phyloP scores from a whole-genome alignment of 2,797 vertebrate species.

The Sternotherus odoratus region DNA sequence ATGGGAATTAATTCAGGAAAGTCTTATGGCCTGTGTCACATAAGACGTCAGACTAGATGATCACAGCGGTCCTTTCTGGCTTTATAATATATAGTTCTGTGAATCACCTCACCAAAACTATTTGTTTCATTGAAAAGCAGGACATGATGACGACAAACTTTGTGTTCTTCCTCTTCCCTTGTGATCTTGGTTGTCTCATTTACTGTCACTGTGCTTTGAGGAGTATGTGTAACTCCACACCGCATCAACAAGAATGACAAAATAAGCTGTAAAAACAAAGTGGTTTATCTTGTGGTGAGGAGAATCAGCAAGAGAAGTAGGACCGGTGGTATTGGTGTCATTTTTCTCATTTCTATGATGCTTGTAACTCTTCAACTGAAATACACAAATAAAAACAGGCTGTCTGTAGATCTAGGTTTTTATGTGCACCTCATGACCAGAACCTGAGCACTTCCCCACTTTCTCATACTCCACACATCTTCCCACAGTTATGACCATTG shows the following conservation, averaged over 20 bases:
- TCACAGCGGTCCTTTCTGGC: not conserved
- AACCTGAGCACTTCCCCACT: not conserved
- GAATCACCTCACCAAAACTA: not conserved
- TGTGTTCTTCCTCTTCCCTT: not conserved
- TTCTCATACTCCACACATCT: not conserved
- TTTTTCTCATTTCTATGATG: slow-evolving; percentile 55
- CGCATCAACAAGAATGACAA: slow-evolving; percentile 13
- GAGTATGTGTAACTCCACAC: not conserved
- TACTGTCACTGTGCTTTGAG: not conserved
- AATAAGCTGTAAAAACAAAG: slow-evolving; percentile 49
- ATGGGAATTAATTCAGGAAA: not conserved
- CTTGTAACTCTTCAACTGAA: not conserved
- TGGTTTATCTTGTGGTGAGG: slow-evolving; percentile 47
- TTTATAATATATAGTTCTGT: not conserved
- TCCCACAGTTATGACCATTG: not conserved
- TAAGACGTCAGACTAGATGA: not conserved
- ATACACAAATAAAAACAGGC: slow-evolving; percentile 7
- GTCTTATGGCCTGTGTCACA: not conserved
- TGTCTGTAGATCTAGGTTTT: not conserved
- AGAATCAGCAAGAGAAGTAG: slow-evolving; percentile 27
- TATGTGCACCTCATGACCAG: rapidly evolving
- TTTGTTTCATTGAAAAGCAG: not conserved
- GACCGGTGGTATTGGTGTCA: not conserved
- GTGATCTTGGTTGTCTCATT: not conserved
- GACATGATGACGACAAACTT: not conserved